Conservation (phyloP, 2,797 vertebrate genomes). For the Ceryle rudis region DNA sequence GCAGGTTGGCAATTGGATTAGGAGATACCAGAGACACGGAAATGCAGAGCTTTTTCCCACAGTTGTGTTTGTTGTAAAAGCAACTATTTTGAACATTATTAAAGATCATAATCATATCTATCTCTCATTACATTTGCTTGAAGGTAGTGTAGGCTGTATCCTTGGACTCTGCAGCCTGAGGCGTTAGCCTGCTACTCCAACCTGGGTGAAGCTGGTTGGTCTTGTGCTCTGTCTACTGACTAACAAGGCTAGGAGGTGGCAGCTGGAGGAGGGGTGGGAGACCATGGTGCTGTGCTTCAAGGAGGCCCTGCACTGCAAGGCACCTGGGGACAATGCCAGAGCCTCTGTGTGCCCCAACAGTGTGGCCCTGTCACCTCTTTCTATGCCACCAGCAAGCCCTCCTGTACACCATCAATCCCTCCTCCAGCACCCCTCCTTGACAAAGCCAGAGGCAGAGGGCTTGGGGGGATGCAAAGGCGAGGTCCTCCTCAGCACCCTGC, state of each 20-base stretch:
- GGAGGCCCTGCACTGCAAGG: background rate
- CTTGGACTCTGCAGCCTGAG: background rate
- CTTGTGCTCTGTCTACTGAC: background rate
- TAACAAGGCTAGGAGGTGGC: background rate
- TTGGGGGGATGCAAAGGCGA: background rate
- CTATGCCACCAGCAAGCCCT: background rate
- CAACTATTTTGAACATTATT: background rate
- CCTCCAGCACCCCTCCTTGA: background rate
- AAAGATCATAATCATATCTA: background rate
- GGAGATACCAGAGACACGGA: background rate
- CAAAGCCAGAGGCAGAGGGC: background rate
- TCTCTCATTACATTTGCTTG: background rate
- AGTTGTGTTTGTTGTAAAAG: background rate
- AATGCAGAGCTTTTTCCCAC: background rate
- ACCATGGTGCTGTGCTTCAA: background rate
- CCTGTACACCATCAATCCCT: background rate
- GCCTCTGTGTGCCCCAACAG: rapidly evolving
- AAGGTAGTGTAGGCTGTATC: background rate
- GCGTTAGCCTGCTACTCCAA: background rate
- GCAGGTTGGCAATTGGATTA: background rate
- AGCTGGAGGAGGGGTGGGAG: background rate
- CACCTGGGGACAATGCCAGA: background rate
- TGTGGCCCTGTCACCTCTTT: background rate
- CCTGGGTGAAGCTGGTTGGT: background rate
- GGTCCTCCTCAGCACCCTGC: rapidly evolving